These are phyloP conservation scores for Sapajus apella DNA, from an alignment of 2,113 vertebrate genomes.

Conservation along the genomic window DNA sequence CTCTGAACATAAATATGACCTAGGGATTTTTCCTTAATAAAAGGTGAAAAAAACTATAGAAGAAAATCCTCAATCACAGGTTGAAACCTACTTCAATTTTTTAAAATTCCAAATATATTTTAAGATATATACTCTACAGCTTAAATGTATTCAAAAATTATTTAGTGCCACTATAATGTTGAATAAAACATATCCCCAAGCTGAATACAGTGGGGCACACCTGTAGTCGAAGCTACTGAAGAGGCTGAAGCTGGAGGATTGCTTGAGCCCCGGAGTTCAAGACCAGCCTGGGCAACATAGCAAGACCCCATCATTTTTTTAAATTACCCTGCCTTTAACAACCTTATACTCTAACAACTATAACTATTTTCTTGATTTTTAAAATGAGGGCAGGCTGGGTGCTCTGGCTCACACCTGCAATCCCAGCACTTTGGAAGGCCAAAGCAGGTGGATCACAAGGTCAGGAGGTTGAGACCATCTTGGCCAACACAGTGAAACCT, in stretches of 20 bases:
- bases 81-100: background rate
- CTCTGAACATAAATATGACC: background rate
- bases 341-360: background rate
- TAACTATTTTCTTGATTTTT: background rate
- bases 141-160: slow-evolving; percentile 40
- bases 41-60: background rate
- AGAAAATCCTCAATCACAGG: slow-evolving; percentile 1
- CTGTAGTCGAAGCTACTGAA: background rate
- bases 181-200: background rate
- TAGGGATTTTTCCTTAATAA: background rate
- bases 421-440: too few species aligned
- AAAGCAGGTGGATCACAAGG: too few species aligned
- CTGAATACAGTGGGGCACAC: background rate
- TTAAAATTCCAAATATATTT: background rate
- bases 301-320: background rate
- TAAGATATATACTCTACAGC: background rate
- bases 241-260: background rate
- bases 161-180: background rate
- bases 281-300: background rate
- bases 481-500: too few species aligned
- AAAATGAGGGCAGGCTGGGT: background rate
- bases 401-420: too few species aligned
- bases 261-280: background rate
- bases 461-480: too few species aligned
- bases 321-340: background rate